phyloP scores from a whole-genome alignment of 2,797 vertebrate genomes.

The Hypotaenidia philippensis region DNA sequence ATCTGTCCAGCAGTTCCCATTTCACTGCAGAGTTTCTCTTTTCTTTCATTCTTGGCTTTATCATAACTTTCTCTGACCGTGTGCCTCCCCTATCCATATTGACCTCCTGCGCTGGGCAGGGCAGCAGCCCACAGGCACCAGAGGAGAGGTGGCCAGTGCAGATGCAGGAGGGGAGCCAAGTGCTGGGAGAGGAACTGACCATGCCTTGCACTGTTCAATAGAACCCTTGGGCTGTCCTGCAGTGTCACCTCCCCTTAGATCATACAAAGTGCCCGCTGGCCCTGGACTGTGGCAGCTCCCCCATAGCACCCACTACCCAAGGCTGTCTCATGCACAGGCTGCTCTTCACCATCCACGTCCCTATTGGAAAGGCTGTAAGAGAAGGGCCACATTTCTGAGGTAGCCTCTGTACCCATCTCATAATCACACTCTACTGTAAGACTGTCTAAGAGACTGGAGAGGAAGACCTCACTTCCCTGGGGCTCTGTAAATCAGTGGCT shows the following conservation, averaged over 20 bases:
- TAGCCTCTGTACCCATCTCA: neutral
- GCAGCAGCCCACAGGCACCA: neutral
- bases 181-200: neutral
- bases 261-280: neutral
- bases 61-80: neutral
- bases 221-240: neutral
- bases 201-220: neutral
- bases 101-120: neutral
- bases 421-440: neutral
- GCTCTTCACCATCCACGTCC: neutral
- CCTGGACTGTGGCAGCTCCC: neutral
- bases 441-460: neutral
- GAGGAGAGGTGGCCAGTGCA: neutral
- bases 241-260: neutral
- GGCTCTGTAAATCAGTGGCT: neutral
- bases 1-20: neutral
- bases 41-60: neutral
- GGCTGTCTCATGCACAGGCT: neutral
- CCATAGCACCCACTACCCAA: rapidly evolving
- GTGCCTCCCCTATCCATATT: neutral
- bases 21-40: neutral
- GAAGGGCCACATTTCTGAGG: neutral
- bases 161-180: neutral
- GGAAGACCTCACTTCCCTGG: neutral
- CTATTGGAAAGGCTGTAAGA: rapidly evolving